Conservation (phyloP, 2,888 invertebrate species). For the Ornithoptera priamus region DNA sequence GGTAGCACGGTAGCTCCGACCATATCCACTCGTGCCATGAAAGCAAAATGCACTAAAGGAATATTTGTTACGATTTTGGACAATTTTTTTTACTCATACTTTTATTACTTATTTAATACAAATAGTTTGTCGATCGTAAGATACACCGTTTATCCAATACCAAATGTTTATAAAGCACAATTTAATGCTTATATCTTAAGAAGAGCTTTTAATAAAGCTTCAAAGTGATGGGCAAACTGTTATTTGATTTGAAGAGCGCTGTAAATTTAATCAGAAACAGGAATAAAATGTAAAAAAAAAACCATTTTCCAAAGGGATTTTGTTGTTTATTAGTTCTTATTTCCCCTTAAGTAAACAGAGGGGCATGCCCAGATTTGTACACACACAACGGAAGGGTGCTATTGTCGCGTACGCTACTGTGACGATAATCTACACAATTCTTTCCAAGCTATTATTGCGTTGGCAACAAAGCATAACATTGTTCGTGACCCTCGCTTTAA, state of each 20-base stretch:
- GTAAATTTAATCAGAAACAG: too few species aligned
- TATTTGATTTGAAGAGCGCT: too few species aligned
- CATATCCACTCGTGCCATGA: slow-evolving; percentile 24
- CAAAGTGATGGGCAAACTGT: too few species aligned
- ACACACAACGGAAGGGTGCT: slow-evolving; percentile 43
- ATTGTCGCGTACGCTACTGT: slow-evolving; percentile 52
- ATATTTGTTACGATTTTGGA: slow-evolving; percentile 13
- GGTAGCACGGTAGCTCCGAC: slow-evolving; percentile 14
- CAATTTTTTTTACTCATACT: slow-evolving; percentile 16
- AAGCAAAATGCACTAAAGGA: slow-evolving; percentile 16
- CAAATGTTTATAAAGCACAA: too few species aligned
- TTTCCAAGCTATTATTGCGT: slow-evolving; percentile 54
- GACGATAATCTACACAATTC: slow-evolving; percentile 55
- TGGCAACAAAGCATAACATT: slow-evolving; percentile 61
- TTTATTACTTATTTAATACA: not conserved
- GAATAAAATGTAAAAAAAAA: not conserved
- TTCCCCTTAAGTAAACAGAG: slow-evolving; percentile 29
- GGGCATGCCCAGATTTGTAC: slow-evolving; percentile 35
- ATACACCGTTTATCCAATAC: too few species aligned
- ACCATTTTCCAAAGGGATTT: not conserved
- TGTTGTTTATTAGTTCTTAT: slow-evolving; percentile 24
- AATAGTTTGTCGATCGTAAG: too few species aligned
- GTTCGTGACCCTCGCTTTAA: slow-evolving; percentile 37
- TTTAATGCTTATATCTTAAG: too few species aligned
- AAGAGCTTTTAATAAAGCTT: too few species aligned